Evolutionary conservation across 64 coral and sea anemone species (phyloP).

Genomic region (Montipora capricornis): DNA sequence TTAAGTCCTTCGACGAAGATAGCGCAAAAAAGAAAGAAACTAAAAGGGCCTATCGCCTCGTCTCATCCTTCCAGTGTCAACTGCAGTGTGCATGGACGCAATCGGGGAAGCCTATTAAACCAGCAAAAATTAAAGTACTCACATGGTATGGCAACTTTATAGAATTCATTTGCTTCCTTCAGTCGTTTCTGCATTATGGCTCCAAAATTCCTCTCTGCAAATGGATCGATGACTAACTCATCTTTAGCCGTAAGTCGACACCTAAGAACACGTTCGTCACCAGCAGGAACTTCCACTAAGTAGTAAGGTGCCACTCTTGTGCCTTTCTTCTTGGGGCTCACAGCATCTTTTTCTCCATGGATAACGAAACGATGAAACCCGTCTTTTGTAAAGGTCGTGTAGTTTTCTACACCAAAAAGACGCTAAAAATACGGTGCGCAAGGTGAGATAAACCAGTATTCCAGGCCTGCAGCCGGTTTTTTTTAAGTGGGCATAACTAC

Average conservation of each 20-base stretch:
- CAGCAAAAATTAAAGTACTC: not conserved
- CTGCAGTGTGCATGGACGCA: no score
- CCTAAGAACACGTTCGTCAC: slow-evolving; percentile 59
- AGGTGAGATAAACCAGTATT: not conserved
- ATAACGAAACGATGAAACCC: slow-evolving; percentile 96
- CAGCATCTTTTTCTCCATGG: slow-evolving; percentile 83
- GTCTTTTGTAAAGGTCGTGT: slow-evolving; percentile 98
- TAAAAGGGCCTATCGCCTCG: no score
- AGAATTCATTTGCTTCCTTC: slow-evolving; percentile 91
- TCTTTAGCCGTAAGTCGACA: slow-evolving; percentile 76
- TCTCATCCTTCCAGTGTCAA: no score
- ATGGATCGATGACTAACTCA: slow-evolving; percentile 71
- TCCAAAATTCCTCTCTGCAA: slow-evolving; percentile 82
- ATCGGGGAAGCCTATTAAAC: no score
- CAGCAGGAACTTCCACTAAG: slow-evolving; percentile 73
- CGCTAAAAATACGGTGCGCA: slow-evolving; percentile 23
- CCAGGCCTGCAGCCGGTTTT: no score
- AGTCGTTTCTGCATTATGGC: slow-evolving; percentile 74
- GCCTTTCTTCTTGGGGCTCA: slow-evolving; percentile 83
- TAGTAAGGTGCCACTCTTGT: slow-evolving; percentile 90
- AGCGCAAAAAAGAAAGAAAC: no score
- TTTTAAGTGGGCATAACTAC: no score
- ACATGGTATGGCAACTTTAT: slow-evolving; percentile 89
- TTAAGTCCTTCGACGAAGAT: no score
- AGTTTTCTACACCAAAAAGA: slow-evolving; percentile 63